Base-by-base conservation (phyloP, 1,140 invertebrate genomes). In the Drosophila kanapiae region DNA sequence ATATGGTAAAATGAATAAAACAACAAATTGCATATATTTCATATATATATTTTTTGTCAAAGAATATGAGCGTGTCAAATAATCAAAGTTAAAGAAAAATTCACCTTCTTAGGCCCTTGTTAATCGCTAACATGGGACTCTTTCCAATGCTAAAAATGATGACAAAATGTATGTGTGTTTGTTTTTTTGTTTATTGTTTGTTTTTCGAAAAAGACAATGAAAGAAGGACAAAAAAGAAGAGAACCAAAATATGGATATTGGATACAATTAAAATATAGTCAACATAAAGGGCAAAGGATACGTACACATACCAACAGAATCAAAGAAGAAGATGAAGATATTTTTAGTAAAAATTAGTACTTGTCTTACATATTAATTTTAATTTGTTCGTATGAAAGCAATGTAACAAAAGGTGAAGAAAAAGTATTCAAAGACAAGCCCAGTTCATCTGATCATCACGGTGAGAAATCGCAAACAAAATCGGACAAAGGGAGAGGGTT, bases 91-190 rank as follows among this genome's bases (percentile, higher is more conserved):
- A 80, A 78, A 54, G 51, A 54, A 60, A 70, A 91, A 91, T 91
- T 92, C 96, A 97, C 95, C 96, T 96, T 94, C 96, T 96, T 93
- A 97, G 95, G 94, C 96, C 96, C 95, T 97, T 97, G 95, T 97
- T 97, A 95, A 97, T 96, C 94, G 96, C 96, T 94, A 97, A 95
- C 94, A 97, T 88, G 78, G 95, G 93, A 96, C 96, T 95, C 97
- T 97, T 92, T 92, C 91, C 91, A 92, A 92, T 91, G 91, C 91
- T 92, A 92, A 84, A 87, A 88, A 92, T 88, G 85, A 88, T 81
- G 78, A 88, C 56, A 75, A 69, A 79, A 69, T 80, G 74, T 62
- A 43, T 54, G n/a, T 51, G 9, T 6, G 31, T 38, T n/a, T n/a
- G n/a, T n/a, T 23, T 48, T 48, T 48, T 29, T 33, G 18, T 23